Base-by-base conservation (phyloP, 2,888 invertebrate species). In the Xestia sexstrigata region DNA sequence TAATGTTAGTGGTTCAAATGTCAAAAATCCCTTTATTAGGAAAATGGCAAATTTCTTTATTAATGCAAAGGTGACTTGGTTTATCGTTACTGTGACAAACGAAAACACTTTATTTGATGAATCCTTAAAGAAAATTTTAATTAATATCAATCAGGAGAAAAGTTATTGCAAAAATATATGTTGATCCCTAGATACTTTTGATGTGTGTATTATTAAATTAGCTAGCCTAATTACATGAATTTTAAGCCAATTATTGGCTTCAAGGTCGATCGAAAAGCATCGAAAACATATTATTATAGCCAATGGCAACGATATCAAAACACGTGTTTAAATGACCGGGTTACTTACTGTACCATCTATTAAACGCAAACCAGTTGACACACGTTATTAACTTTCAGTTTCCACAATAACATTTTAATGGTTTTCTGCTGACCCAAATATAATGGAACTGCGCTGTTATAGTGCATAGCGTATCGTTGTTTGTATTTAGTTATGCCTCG, bases 361-460 rank as follows among this genome's bases (percentile, higher is more conserved):
- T 69, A 17, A 65, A 60, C 17, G 23, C 5, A 55, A 75, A 73
- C 62, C 69, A 68, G 70, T 73, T 35, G 42, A 63, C 76, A 73
- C 49, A 58, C n/a, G 58, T 81, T 49, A 70, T 85, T 83, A 65
- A 80, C 84, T 87, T 81, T 78, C 67, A 63, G 79, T 86, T 87
- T 86, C 75, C 17, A 63, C 71, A 63, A 62, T 66, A 66, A 66
- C 17, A 62, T 74, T 75, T 76, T 76, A 62, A 83, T 81, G 85
- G 69, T 67, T 68, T n/a, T 68, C 45, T 76, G 72, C 9, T 80
- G 86, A 76, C 86, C 86, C 39, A 68, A 73, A 79, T 85, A 63
- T 67, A 17, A 39, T 74, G 26, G 49, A 26, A 49, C 47, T 74
- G 23, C 30, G 62, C 55, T 67, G n/a, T 67, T 55, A 49, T 60